Evolutionary conservation across 2,113 vertebrate genomes (phyloP), one percentile per base, ranked within the genome.

Genomic region (Gopherus evgoodei): DNA sequence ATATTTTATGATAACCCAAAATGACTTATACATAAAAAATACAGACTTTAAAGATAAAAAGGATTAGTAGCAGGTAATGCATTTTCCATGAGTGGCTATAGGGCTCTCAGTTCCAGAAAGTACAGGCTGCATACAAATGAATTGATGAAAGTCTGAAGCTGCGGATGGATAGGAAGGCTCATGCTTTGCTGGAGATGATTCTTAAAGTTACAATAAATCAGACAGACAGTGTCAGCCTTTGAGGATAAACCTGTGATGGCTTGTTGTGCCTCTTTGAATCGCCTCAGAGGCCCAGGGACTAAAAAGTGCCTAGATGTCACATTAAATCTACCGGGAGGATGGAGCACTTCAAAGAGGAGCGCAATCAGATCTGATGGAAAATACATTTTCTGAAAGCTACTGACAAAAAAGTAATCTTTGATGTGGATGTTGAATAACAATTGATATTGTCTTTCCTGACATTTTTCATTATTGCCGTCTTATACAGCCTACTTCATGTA

Each of bases 381-480:
- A 99, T 98, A 98, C 98, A 98, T 98, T 99, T 99, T 98, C 98
- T 99, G 98, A 99, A 99, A 99, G 98, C 98, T 98, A 98, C 98
- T 98, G 98, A 99, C 98, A 98, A 98, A 99, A 98, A 99, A 98
- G 98, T 99, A 99, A 99, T 99, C 98, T 99, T 99, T 99, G 98
- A 99, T 99, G 98, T 98, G 99, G 99, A 99, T 99, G 99, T 99
- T 99, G 99, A 99, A 99, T 99, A 99, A 99, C 99, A 99, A 98
- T 99, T 99, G 99, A 99, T 99, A 99, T 99, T 99, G 99, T 99
- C 99, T 99, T 99, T 98, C 99, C 98, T 99, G 99, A 99, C 99
- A 99, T 99, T 99, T 99, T 99, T 99, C 99, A 99, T 99, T 99
- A 99, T 99, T 99, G 98, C 98, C 97, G 99, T 99, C 99, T 99